Percentiles rank a stretch among this genome's conserved stretches.
phyloP scores from a whole-genome alignment of 2,888 invertebrate species.

The Spialia ferax region DNA sequence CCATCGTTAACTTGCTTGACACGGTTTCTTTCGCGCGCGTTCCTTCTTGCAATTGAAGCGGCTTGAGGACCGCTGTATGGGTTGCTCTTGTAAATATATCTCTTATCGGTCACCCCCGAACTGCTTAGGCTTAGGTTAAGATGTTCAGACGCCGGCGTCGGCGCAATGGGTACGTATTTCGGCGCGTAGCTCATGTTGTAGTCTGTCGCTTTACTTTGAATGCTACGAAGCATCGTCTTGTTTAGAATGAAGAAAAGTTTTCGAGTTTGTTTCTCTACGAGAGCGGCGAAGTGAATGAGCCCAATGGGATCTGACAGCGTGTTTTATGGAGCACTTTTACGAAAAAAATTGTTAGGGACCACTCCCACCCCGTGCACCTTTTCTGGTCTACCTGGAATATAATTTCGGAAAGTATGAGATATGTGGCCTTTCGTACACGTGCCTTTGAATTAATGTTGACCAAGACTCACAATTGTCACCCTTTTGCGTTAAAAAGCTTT shows the following conservation, averaged over 20 bases:
- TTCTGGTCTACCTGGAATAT: constrained; percentile 76
- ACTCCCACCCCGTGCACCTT: constrained; percentile 69
- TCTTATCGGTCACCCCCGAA: constrained; percentile 84
- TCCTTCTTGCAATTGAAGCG: constrained; percentile 95
- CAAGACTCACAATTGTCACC: constrained; percentile 47
- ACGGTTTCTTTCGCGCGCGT: constrained; percentile 97
- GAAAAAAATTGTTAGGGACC: constrained; percentile 76
- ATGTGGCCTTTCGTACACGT: constrained; percentile 69
- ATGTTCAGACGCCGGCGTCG: constrained; percentile 78
- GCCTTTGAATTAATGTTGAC: constrained; percentile 72
- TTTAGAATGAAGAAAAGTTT: neutral
- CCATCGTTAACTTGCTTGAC: constrained; percentile 98
- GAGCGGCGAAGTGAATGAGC: constrained; percentile 69
- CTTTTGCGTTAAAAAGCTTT: constrained; percentile 25
- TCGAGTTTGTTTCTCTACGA: constrained; percentile 58
- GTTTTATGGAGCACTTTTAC: constrained; percentile 72
- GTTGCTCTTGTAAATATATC: constrained; percentile 89
- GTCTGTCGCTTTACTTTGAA: constrained; percentile 41
- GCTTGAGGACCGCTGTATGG: constrained; percentile 89
- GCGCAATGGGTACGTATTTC: constrained; percentile 83
- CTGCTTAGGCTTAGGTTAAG: constrained; percentile 59
- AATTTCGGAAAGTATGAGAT: constrained; percentile 55
- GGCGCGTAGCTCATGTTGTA: constrained; percentile 54
- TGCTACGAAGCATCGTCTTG: constrained; percentile 49
- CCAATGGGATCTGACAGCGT: constrained; percentile 58